phyloP scores from a whole-genome alignment of 2,113 vertebrate genomes.

The Trogon surrucura region DNA sequence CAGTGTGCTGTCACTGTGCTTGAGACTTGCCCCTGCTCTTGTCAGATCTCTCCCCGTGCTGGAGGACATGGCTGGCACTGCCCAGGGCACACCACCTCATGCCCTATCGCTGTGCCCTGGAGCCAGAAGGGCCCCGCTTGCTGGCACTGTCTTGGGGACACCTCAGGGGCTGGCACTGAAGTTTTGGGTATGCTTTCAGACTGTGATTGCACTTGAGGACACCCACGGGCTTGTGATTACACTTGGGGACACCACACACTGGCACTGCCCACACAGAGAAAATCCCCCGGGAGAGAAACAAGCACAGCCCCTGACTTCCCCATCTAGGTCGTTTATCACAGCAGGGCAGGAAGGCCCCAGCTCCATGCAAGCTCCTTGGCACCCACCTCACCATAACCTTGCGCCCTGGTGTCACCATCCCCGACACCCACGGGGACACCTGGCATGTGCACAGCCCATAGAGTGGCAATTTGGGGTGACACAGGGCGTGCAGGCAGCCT shows the following conservation, averaged over 20 bases:
- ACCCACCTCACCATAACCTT: not conserved
- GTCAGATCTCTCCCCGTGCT: fast-evolving
- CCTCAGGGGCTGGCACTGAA: not conserved
- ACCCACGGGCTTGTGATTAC: not conserved
- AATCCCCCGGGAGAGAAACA: not conserved
- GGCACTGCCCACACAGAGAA: not conserved
- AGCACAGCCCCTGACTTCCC: not conserved
- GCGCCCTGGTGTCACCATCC: not conserved
- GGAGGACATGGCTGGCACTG: not conserved
- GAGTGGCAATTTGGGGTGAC: not conserved
- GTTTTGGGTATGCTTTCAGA: not conserved
- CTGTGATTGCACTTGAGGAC: not conserved
- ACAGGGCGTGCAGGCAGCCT: fast-evolving
- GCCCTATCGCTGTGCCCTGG: not conserved
- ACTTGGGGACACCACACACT: fast-evolving
- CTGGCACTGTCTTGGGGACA: not conserved
- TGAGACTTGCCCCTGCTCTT: not conserved
- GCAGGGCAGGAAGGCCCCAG: not conserved
- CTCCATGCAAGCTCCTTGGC: not conserved
- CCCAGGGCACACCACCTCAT: too few relatives aligned
- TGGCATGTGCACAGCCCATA: not conserved
- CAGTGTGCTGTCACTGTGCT: not conserved
- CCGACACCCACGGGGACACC: not conserved
- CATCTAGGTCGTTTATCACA: not conserved
- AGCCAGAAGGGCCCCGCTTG: not conserved